phyloP scores from a whole-genome alignment of 2,797 vertebrate genomes.

The Okamejei kenojei region DNA sequence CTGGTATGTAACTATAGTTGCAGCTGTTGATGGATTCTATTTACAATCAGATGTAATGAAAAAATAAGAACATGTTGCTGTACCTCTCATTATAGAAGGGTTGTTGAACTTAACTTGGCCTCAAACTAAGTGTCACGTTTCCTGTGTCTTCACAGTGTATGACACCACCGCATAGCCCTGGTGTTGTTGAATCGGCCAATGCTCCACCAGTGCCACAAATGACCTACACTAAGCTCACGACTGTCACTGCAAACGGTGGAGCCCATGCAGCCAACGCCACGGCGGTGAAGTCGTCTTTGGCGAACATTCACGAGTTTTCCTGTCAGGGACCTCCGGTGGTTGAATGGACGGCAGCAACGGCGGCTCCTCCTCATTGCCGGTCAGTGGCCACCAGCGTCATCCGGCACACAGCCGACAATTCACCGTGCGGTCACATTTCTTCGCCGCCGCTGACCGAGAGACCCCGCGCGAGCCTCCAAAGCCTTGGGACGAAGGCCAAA shows the following conservation, averaged over 20 bases:
- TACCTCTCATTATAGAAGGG: too few relatives aligned
- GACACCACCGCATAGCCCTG: slow-evolving; percentile 93
- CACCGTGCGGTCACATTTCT: slow-evolving; percentile 60
- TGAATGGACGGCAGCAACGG: slow-evolving; percentile 41
- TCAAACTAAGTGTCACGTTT: not conserved
- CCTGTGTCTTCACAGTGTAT: slow-evolving; percentile 72
- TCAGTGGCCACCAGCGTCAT: slow-evolving; percentile 81
- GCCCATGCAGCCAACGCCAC: slow-evolving; percentile 31
- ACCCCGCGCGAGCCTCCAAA: not conserved
- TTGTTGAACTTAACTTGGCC: not conserved
- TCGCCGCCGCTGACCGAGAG: slow-evolving; percentile 43
- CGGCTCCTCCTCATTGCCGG: slow-evolving; percentile 52
- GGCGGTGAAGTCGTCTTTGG: slow-evolving; percentile 42
- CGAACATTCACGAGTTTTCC: slow-evolving; percentile 3
- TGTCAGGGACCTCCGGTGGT: slow-evolving; percentile 40
- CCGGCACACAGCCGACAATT: slow-evolving; percentile 72
- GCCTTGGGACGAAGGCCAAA: not conserved
- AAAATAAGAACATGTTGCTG: not conserved
- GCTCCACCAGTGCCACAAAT: slow-evolving; percentile 51
- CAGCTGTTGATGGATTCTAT: not conserved
- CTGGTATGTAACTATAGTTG: not conserved
- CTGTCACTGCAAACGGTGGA: slow-evolving; percentile 44
- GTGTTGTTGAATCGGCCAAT: slow-evolving; percentile 62
- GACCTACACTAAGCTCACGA: slow-evolving; percentile 51
- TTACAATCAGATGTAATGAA: not conserved